Base-by-base conservation (phyloP, 1,140 invertebrate species). In the Dendrolimus punctatus region DNA sequence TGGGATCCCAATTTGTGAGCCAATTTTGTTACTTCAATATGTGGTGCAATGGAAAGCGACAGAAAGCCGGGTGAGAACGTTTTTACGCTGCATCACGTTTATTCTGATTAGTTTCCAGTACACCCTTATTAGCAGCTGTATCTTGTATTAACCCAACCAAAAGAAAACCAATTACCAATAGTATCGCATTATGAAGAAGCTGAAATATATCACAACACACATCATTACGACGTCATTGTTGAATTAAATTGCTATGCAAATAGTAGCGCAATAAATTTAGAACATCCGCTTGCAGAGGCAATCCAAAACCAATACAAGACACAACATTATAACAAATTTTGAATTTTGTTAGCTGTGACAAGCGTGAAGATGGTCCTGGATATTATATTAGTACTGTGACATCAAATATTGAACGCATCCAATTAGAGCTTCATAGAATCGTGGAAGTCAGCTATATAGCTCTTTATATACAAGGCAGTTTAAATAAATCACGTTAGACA, bases 91-190 rank as follows among this genome's bases (percentile, higher is more conserved):
- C 69, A 65, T 69, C 48, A 66, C 71, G 63, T 62, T 62, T 62
- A 53, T 72, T 78, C 76, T 76, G 75, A 81, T 82, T 83, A 81
- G 75, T 83, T 86, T 86, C 80, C 83, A 85, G 68, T 83, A 80
- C 83, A 86, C 83, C 76, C 72, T 73, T 74, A 73, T 78, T 63
- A 70, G 84, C 80, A 86, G 82, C 80, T 88, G 87, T 87, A 88
- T 88, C 87, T 88, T 88, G 87, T 87, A 88, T 88, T 87, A 88
- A 88, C 85, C 83, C 81, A 86, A 86, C 83, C 83, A 80, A 84
- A 86, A 84, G 80, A 86, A 83, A 84, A 84, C 80, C 83, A 86
- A 84, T 71, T 75, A 84, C 72, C 76, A 73, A 83, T 78, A 76
- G 67, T 74, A 85, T 82, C 78, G 79, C 80, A 80, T 79, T 85